Conservation (phyloP, 1,140 invertebrate species). For the Cataglyphis hispanica region DNA sequence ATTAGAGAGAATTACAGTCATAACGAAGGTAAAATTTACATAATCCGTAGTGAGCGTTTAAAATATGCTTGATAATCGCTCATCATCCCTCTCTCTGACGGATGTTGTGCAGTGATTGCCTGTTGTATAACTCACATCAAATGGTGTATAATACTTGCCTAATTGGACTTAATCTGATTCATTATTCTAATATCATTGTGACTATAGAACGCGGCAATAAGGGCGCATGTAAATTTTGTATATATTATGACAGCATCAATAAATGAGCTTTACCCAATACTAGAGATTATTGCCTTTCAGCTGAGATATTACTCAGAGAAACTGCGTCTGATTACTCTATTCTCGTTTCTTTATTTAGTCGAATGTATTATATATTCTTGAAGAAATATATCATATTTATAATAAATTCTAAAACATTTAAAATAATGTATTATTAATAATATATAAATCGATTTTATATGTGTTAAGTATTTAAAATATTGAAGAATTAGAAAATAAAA, state of each 20-base stretch:
- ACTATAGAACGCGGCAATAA: not conserved
- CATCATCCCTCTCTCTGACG: constrained; percentile 1
- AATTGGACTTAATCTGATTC: constrained; percentile 46
- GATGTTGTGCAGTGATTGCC: constrained; percentile 22
- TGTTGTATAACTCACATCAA: constrained; percentile 4
- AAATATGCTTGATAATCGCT: constrained; percentile 31
- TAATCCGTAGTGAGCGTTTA: constrained; percentile 19
- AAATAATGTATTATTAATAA: not conserved
- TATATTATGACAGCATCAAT: constrained; percentile 42
- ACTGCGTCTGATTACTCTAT: not conserved
- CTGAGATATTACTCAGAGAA: constrained; percentile 4
- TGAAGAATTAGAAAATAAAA: not conserved
- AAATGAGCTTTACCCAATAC: constrained; percentile 22
- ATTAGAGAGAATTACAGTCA: constrained; percentile 31
- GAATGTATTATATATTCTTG: not conserved
- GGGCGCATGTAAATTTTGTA: constrained; percentile 1
- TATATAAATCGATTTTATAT: not conserved
- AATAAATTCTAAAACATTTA: not conserved
- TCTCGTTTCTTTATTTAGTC: not conserved
- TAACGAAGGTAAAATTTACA: constrained; percentile 37
- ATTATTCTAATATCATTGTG: constrained; percentile 38
- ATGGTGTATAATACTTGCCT: constrained; percentile 34
- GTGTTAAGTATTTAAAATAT: not conserved
- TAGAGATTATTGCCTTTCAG: constrained; percentile 8
- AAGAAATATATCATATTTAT: not conserved